Base-by-base conservation (phyloP, 1,140 invertebrate genomes). In the Saccostrea glomerata region DNA sequence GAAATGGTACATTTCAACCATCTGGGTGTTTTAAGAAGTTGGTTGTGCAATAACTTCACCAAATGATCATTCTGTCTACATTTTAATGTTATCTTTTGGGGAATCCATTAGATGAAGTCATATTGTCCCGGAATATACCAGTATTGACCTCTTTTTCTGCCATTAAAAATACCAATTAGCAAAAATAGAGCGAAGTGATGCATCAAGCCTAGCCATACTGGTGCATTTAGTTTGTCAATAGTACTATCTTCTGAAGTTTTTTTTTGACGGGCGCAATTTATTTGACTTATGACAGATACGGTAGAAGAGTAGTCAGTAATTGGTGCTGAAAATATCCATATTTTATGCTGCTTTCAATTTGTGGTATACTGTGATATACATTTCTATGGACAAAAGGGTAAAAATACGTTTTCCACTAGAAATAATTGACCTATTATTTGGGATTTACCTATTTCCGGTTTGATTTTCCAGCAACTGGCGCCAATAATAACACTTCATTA, bases 381-480 rank as follows among this genome's bases (percentile, higher is more conserved):
- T 77, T 4, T 47, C 23, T 77, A 9, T 77, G 25, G 25, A 77
- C 25, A 40, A 47, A 36, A 15, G 25, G 11, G 12, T 77, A 15
- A 30, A n/a, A 36, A 77, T 77, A 13, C 15, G 0, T 63, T 25
- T 77, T 77, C 15, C 25, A 13, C 25, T 77, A 13, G 70, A 77
- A 30, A 15, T 77, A 77, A 30, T 77, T 77, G 70, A 77, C 70
- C 25, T 77, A 77, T 77, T 77, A 77, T 77, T 30, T 77, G 70
- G 70, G 70, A 77, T 77, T 77, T 77, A 25, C 70, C 25, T 77
- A 77, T 77, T 77, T 77, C 70, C 70, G 70, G 23, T 77, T 63
- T 63, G 58, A 63, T 63, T 77, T 25, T 13, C 13, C 70, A 25
- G 25, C 25, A 25, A 25, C 70, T 30, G 70, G 25, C 70, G 25